Evolutionary conservation across 2,113 vertebrate species (phyloP).

Genomic region (Mugil cephalus): DNA sequence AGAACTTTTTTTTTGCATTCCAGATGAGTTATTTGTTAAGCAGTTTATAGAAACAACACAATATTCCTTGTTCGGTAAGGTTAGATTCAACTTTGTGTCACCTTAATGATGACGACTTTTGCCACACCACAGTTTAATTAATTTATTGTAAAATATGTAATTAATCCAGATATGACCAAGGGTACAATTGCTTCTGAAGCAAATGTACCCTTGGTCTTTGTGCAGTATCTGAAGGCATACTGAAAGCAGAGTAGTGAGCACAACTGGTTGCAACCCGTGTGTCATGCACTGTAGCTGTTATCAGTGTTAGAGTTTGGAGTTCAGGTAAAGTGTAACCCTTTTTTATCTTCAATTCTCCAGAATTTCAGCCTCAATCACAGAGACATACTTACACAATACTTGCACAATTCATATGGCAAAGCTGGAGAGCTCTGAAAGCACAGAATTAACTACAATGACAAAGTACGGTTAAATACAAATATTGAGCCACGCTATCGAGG

Average conservation of each 20-base stretch:
- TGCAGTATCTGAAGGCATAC: not conserved
- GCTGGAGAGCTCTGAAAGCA: not conserved
- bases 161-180: slow-evolving; percentile 5
- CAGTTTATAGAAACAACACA: not conserved
- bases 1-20: no score
- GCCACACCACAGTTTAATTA: not conserved
- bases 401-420: slow-evolving; percentile 23
- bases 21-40: not conserved
- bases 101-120: not conserved
- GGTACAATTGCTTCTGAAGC: not conserved
- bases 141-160: not conserved
- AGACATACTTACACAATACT: not conserved
- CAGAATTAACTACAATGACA: slow-evolving; percentile 1
- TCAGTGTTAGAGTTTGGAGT: slow-evolving; percentile 25
- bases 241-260: not conserved
- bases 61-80: not conserved
- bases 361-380: not conserved
- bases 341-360: slow-evolving; percentile 30
- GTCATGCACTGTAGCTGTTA: not conserved
- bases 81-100: not conserved
- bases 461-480: slow-evolving; percentile 16
- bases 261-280: not conserved
- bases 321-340: slow-evolving; percentile 27
- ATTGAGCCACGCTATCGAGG: slow-evolving; percentile 3
- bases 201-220: not conserved